Base-by-base conservation (phyloP, 2,797 vertebrate genomes). In the Neomorphus geoffroyi region DNA sequence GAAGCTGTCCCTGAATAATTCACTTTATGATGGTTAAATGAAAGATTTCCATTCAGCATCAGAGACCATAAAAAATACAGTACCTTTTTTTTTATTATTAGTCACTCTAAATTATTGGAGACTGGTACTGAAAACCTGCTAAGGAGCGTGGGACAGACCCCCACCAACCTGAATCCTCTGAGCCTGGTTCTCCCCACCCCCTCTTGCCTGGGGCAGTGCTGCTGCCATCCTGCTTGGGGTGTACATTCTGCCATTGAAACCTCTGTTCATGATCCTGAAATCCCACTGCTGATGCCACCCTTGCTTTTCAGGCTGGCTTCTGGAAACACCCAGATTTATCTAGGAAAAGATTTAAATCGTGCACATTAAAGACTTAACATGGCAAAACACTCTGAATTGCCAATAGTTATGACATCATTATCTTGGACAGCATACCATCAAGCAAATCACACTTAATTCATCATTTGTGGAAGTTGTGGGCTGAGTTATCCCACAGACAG, bases 1-100 rank as follows among this genome's bases (percentile, higher is more conserved):
- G 88, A 96, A 92, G n/a, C 35, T 39, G 24, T 95, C 65, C 78
- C 64, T 86, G 81, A 85, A 93, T 65, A 85, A 79, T 72, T 82
- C 32, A 45, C n/a, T 86, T 56, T 80, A 60, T n/a, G 57, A 58
- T 24, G 13, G 57, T 60, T 73, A 53, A 51, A n/a, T 65, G 58
- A 46, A 78, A 67, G 33, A 37, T 58, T 72, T 84, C 46, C 43
- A 39, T 88, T 89, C 65, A 53, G 53, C 24, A 56, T 7, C 15
- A 39, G 45, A 74, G 24, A 23, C 24, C 18, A 28, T 45, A 56
- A 53, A 88, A 84, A 84, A 33, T 5, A 41, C 33, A n/a, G 23
- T 58, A 22, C 7, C 32, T 73, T 74, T 62, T 62, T 53, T 28
- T 54, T 54, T 18, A 32, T 27, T 43, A 39, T 27, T 65, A 21